Evolutionary conservation across 2,888 invertebrate genomes (phyloP).

Genomic region (Papilio protenor): DNA sequence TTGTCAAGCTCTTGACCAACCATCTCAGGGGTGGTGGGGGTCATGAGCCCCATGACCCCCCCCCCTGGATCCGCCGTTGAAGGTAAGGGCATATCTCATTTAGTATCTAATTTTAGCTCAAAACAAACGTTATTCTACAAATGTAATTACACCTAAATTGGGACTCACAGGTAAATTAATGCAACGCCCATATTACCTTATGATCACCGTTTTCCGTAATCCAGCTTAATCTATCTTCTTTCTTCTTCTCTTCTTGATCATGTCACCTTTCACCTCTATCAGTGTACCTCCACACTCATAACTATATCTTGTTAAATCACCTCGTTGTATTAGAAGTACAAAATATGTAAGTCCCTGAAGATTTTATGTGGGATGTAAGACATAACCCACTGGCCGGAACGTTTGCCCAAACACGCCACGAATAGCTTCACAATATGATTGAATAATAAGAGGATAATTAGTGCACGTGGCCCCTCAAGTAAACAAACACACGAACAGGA

Average conservation of each 20-base stretch:
- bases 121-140: neutral
- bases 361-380: slow-evolving; percentile 30
- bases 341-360: neutral
- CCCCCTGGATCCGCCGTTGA: too few species aligned
- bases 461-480: slow-evolving; percentile 53
- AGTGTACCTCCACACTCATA: too few species aligned
- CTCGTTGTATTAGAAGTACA: too few species aligned
- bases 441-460: slow-evolving; percentile 65
- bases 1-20: too few species aligned
- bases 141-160: neutral
- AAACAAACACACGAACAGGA: slow-evolving; percentile 46
- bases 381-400: slow-evolving; percentile 44
- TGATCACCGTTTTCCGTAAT: too few species aligned
- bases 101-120: neutral
- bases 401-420: slow-evolving; percentile 64
- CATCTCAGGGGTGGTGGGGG: too few species aligned
- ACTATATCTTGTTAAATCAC: too few species aligned
- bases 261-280: too few species aligned
- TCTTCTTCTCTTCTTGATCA: too few species aligned
- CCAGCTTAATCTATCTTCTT: too few species aligned
- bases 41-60: too few species aligned
- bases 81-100: neutral
- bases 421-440: slow-evolving; percentile 73
- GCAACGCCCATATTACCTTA: neutral
- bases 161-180: neutral